A percentile compares a stretch with the other conserved stretches of the same genome.
Evolutionary conservation across 2,888 invertebrate genomes (phyloP).

Genomic region (Rhodophaea formosa): DNA sequence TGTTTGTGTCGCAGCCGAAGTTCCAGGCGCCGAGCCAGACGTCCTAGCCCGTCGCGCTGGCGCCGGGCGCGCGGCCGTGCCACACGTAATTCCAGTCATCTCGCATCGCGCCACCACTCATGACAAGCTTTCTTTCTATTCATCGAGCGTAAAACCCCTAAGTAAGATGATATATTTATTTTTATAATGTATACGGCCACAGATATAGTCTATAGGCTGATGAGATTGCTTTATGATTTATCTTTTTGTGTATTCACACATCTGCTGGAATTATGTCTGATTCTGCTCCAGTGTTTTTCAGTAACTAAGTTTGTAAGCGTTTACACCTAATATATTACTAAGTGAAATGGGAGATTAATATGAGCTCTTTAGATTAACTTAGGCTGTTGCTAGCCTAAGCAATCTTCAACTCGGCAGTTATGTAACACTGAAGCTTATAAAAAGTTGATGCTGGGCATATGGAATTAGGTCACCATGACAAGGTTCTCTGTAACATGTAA

Average conservation of each 20-base stretch:
- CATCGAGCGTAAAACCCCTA: conserved; percentile 11
- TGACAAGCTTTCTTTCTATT: conserved; percentile 33
- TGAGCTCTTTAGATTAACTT: no score
- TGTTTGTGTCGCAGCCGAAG: conserved; percentile 70
- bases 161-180: conserved; percentile 20
- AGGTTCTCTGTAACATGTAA: no score
- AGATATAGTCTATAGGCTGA: background rate
- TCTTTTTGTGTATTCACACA: background rate
- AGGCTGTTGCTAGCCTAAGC: no score
- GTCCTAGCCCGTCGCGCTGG: conserved; percentile 62
- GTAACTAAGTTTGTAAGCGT: background rate
- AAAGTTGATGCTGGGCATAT: no score
- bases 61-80: conserved; percentile 33
- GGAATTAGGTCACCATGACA: no score
- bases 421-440: no score
- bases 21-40: conserved; percentile 72
- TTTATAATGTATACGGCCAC: background rate
- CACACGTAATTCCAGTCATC: conserved; percentile 29
- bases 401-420: no score
- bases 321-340: no score
- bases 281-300: background rate
- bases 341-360: no score
- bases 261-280: background rate
- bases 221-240: background rate
- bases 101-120: conserved; percentile 34